Conservation (phyloP, 2,888 invertebrate genomes). For the Drepanosiphum platanoidis region DNA sequence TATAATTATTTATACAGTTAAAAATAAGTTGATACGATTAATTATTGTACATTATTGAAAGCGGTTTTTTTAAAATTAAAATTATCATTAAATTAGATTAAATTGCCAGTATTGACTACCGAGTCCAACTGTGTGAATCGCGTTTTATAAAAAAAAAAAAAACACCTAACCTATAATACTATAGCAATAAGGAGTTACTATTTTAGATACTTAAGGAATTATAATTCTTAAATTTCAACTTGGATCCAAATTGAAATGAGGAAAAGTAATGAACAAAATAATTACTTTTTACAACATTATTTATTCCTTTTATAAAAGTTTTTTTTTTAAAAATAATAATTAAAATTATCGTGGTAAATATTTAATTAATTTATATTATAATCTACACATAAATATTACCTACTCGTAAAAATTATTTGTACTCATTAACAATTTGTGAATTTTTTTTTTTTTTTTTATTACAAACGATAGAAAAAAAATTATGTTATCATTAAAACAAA, state of each 20-base stretch:
- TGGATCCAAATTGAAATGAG: neutral
- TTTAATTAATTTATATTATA: slow-evolving; percentile 11
- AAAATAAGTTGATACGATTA: slow-evolving; percentile 33
- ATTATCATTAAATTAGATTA: slow-evolving; percentile 6
- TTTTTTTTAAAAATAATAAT: slow-evolving; percentile 29
- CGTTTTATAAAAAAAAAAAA: too few relatives aligned
- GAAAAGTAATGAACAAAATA: neutral
- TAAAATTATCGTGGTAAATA: neutral
- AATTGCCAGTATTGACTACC: neutral
- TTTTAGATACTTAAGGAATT: slow-evolving; percentile 18
- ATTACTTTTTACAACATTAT: neutral
- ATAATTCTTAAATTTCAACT: neutral
- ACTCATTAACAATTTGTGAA: neutral
- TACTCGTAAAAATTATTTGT: neutral
- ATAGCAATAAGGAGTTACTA: slow-evolving; percentile 38
- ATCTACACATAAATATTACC: neutral
- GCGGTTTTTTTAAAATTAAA: neutral
- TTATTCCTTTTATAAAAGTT: slow-evolving; percentile 14
- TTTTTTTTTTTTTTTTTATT: too few relatives aligned
- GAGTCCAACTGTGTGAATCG: neutral
- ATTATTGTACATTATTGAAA: slow-evolving; percentile 20
- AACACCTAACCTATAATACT: slow-evolving; percentile 25
- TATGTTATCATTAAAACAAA: neutral
- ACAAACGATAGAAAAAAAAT: slow-evolving; percentile 15
- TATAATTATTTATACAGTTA: slow-evolving; percentile 45